phyloP scores from a whole-genome alignment of 2,797 vertebrate species.

The Spea hammondii region DNA sequence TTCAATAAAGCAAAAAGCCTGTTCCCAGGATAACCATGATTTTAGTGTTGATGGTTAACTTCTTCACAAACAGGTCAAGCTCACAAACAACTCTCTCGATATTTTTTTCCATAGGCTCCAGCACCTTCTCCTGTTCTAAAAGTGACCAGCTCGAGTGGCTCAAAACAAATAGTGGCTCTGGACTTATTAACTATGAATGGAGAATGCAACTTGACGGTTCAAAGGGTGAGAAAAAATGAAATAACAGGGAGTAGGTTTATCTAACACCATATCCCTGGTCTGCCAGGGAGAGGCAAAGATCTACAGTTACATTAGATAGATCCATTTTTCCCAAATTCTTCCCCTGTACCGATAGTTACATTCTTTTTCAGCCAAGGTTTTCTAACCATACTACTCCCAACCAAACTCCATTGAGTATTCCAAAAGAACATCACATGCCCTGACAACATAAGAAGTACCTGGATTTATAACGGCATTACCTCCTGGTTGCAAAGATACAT shows the following conservation, averaged over 20 bases:
- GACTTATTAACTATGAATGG: slow-evolving; percentile 1
- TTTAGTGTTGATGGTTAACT: slow-evolving; percentile 61
- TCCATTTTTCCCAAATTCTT: no score
- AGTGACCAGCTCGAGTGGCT: slow-evolving; percentile 71
- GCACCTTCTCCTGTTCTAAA: slow-evolving; percentile 72
- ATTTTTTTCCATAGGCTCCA: slow-evolving; percentile 77
- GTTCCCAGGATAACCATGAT: slow-evolving; percentile 73
- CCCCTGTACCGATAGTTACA: no score
- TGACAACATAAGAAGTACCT: no score
- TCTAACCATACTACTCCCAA: no score
- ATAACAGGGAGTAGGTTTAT: not conserved
- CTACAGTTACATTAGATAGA: no score
- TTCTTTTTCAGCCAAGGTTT: no score
- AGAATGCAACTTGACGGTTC: not conserved
- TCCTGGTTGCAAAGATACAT: no score
- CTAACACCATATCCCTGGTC: no score
- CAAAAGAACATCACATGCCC: no score
- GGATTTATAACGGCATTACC: no score
- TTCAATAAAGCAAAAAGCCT: not conserved
- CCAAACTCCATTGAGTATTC: no score
- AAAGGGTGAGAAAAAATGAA: not conserved
- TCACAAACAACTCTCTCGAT: slow-evolving; percentile 75
- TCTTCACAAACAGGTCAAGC: slow-evolving; percentile 72
- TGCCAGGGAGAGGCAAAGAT: no score
- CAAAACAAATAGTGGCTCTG: slow-evolving; percentile 75